Percentiles rank a stretch among this genome's conserved stretches.
Evolutionary conservation across 2,888 invertebrate species (phyloP).

Genomic region (Saturnia pavonia): DNA sequence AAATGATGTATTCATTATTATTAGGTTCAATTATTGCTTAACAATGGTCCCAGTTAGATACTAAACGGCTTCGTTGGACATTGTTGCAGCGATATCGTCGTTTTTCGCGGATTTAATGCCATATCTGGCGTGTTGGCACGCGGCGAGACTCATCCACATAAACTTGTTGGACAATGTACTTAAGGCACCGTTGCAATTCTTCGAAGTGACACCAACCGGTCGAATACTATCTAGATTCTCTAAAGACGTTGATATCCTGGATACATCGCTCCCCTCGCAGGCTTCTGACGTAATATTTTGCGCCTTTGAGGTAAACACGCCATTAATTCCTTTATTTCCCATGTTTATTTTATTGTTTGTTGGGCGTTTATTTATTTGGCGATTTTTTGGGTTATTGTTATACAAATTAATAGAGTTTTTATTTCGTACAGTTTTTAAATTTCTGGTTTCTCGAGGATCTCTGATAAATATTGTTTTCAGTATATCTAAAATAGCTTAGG

Average conservation of each 20-base stretch:
- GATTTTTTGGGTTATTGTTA: background rate
- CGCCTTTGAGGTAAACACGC: constrained; percentile 85
- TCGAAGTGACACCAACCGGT: constrained; percentile 90
- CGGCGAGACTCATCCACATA: constrained; percentile 83
- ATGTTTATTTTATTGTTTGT: constrained; percentile 25
- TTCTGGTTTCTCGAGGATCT: background rate
- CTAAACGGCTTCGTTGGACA: constrained; percentile 46
- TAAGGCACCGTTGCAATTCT: constrained; percentile 87
- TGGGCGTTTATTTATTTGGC: constrained; percentile 18
- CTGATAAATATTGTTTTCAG: background rate
- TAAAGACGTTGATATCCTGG: constrained; percentile 88
- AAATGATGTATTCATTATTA: constrained; percentile 75
- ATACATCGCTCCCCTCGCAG: constrained; percentile 85
- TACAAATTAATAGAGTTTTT: background rate
- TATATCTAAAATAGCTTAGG: background rate
- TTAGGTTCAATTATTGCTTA: constrained; percentile 26
- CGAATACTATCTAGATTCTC: constrained; percentile 88
- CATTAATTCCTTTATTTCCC: constrained; percentile 23
- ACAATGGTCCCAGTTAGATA: constrained; percentile 24
- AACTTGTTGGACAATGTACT: constrained; percentile 83
- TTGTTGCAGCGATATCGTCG: constrained; percentile 86
- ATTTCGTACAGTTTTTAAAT: background rate
- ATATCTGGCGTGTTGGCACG: constrained; percentile 86
- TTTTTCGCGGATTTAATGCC: constrained; percentile 86
- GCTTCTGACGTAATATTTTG: constrained; percentile 86